A percentile compares a stretch with the other conserved stretches of the same genome.
phyloP scores from a whole-genome alignment of 2,888 invertebrate species.

The Ormyrus thymus region DNA sequence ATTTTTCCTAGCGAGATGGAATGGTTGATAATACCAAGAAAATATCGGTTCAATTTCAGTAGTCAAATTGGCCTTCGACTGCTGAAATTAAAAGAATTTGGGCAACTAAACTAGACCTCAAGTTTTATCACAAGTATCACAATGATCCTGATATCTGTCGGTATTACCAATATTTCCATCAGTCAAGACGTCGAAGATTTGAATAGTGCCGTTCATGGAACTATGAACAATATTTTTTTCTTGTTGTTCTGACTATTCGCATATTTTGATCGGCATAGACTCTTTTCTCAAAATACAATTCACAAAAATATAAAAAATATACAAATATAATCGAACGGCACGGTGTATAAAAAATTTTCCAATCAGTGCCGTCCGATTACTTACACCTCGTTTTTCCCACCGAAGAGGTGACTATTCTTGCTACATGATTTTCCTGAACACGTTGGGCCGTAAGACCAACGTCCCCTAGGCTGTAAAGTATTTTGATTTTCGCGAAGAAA shows the following conservation, averaged over 20 bases:
- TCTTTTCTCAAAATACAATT: conserved; percentile 9
- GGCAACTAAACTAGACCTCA: neutral
- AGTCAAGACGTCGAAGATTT: neutral
- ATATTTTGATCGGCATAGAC: conserved; percentile 24
- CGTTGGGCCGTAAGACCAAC: neutral
- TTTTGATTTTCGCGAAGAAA: conserved; percentile 24
- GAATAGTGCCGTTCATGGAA: neutral
- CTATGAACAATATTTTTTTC: neutral
- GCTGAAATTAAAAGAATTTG: conserved; percentile 4
- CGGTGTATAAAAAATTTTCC: too few species aligned
- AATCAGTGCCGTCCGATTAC: neutral
- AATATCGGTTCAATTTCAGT: neutral
- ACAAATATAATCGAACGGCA: conserved; percentile 9
- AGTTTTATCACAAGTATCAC: conserved; percentile 13
- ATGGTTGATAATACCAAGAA: conserved; percentile 3
- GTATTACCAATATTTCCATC: conserved; percentile 17
- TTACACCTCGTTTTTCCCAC: neutral
- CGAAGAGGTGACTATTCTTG: neutral
- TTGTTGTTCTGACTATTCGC: conserved; percentile 20
- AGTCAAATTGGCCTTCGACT: neutral
- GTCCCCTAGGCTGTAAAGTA: conserved; percentile 9
- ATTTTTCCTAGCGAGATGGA: neutral
- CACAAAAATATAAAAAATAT: conserved; percentile 20
- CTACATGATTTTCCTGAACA: neutral
- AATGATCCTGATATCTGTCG: conserved; percentile 9